Base-by-base conservation (phyloP, 2,113 vertebrate genomes). In the Cisticola juncidis region DNA sequence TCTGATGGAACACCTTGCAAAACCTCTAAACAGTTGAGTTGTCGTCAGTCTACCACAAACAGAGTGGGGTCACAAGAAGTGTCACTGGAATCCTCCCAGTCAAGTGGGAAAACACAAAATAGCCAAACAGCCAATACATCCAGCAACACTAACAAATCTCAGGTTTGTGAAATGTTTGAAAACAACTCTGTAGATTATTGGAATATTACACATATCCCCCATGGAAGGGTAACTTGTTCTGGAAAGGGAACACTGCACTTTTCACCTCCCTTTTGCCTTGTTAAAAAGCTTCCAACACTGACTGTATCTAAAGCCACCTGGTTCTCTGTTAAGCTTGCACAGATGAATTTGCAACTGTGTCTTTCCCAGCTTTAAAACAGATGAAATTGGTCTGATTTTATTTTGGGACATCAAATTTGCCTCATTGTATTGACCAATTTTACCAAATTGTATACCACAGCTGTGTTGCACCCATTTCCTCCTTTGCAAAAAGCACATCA, bases 1-100 rank as follows among this genome's bases (percentile, higher is more conserved):
- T 99, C 99, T 57, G 99, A 99, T 54, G 99, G 99, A 78, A 99
- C 99, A 77, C 99, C 99, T 20, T 99, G 98, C 97, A 99, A 99
- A 98, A 99, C 99, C 31, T 98, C 98, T 31, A 99, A 99, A 94
- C 99, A 99, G 74, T 98, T 98, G 97, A 97, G 98, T 83, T 98
- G 98, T 91, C 98, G 98, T 53, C 98, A 98, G 28, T 86, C 98
- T 84, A 90, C 98, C 24, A 86, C 97, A 87, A 99, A 97, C 98
- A 98, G 98, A 97, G 94, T 93, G 61, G 98, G 95, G 36, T 95
- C 96, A 47, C 98, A 98, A 90, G 99, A 99, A 85, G 97, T 97
- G 89, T 94, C 98, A 42, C 95, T 98, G 80, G 98, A 97, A 92
- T 91, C 97, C 53, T 95, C 97, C 45, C 98, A 97, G 94, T 90